Percentiles rank a stretch among this genome's conserved stretches.
These are phyloP conservation scores for Hemitrygon akajei DNA, from an alignment of 2,797 vertebrate species.

Conservation along the genomic window DNA sequence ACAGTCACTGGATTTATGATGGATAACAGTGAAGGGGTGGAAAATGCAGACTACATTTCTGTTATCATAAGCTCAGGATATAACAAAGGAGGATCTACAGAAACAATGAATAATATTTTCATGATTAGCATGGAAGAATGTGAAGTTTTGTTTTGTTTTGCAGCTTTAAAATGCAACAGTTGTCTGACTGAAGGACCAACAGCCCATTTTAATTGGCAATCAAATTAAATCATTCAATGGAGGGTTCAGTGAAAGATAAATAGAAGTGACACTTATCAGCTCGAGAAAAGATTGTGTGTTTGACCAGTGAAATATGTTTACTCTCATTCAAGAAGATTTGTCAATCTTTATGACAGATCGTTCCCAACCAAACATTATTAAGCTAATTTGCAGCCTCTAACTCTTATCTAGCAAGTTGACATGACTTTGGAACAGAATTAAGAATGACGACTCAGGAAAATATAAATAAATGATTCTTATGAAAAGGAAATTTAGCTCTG, in stretches of 20 bases:
- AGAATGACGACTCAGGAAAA: background rate
- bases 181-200: background rate
- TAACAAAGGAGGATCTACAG: background rate
- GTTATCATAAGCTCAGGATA: background rate
- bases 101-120: constrained; percentile 18
- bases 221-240: background rate
- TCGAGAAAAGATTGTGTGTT: background rate
- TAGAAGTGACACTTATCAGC: background rate
- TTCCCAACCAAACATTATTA: background rate
- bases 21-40: constrained; percentile 39
- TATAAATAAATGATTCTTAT: background rate
- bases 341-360: background rate
- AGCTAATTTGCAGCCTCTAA: background rate
- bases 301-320: background rate
- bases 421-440: background rate
- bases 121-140: background rate
- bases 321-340: background rate
- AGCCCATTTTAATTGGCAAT: background rate
- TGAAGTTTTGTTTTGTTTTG: background rate
- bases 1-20: constrained; percentile 45
- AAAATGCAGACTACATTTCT: constrained; percentile 13
- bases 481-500: background rate
- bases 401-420: background rate
- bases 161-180: background rate
- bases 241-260: background rate